phyloP scores from a whole-genome alignment of 2,113 vertebrate genomes.

The Sula dactylatra region DNA sequence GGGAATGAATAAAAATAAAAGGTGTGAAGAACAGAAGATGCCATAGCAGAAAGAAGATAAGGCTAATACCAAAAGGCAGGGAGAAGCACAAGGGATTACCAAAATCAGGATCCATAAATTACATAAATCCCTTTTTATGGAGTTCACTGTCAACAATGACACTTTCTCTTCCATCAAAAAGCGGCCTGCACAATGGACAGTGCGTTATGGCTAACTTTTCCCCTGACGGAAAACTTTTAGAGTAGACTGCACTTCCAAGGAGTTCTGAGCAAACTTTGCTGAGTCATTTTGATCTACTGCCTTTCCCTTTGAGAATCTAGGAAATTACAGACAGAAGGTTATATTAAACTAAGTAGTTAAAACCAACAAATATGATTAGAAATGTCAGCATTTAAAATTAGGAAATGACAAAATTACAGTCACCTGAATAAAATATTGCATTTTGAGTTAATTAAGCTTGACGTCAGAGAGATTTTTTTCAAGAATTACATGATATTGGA shows the following conservation, averaged over 20 bases:
- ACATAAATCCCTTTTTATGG: not conserved
- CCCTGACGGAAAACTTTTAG: not conserved
- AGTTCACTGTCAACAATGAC: not conserved
- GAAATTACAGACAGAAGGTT: not conserved
- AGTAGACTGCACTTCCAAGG: not conserved
- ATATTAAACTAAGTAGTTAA: not conserved
- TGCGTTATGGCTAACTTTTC: not conserved
- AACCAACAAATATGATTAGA: accelerated
- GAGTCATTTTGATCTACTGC: not conserved
- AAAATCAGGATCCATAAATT: not conserved
- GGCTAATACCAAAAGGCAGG: not conserved
- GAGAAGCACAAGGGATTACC: not conserved
- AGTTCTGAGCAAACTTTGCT: not conserved
- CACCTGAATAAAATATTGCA: not conserved
- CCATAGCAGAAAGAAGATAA: not conserved
- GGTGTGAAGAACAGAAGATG: not conserved
- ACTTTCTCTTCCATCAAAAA: not conserved
- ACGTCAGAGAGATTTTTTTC: not conserved
- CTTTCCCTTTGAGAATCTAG: not conserved
- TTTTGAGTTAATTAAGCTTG: not conserved
- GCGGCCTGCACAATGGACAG: not conserved
- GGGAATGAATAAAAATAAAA: not conserved
- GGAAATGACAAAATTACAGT: not conserved
- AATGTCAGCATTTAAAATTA: not conserved
- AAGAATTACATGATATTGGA: not conserved